Base-by-base conservation (phyloP, 2,797 vertebrate genomes). In the Gallinago nigripennis region DNA sequence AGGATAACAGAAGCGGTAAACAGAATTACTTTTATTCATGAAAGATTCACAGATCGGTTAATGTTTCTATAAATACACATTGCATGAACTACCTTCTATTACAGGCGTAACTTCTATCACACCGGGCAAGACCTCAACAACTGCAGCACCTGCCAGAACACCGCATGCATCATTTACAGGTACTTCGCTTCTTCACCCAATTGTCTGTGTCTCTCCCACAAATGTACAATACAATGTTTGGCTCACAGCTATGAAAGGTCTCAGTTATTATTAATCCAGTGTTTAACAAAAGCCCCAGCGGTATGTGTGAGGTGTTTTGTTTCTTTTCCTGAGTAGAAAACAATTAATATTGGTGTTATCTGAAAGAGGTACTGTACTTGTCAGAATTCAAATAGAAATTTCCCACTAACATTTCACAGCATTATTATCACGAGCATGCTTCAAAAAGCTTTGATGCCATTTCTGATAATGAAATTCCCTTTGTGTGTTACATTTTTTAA, bases 131-230 rank as follows among this genome's bases (percentile, higher is more conserved):
- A 99, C 97, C 99, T 99, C 92, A 99, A 99, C 98, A 99, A 99
- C 95, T 99, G 99, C 97, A 97, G 99, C 84, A 99, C 99, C 93
- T 99, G 99, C 86, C 99, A 99, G 98, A 99, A 99, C 98, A 99
- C 99, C 2, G 99, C 99, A n/a, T 99, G 99, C 98, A 99, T 99
- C 98, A 99, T 99, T 94, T 99, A 99, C 99, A 99, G 99, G 99
- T 99, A 99, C 97, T 51, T 56, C 35, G 2, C 57, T 99, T 98
- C 96, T 81, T 68, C 69, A 6, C 33, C 33, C 21, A 8, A 6
- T 2, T 53, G 60, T 27, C 83, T 75, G 24, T 58, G 25, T 9
- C 15, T 24, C 14, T 30, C 17, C n/a, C 18, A 48, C 27, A 39
- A 35, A 57, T 4, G 5, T 35, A 48, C 45, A 50, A 5, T 23